A percentile compares a stretch with the other conserved stretches of the same genome.
Conservation (phyloP, 2,888 invertebrate genomes). For the Geotrupes spiniger region DNA sequence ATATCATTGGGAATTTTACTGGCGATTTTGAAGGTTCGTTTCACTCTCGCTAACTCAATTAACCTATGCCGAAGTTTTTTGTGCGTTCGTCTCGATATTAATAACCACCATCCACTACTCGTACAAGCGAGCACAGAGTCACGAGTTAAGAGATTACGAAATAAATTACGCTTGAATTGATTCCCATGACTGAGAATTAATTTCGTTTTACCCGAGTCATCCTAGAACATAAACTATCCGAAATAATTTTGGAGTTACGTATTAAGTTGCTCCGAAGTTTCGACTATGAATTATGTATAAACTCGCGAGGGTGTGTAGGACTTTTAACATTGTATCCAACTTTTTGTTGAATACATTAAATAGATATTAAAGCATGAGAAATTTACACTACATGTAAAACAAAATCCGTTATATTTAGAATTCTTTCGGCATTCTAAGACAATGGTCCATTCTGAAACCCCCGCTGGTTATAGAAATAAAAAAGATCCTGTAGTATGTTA, state of each 20-base stretch:
- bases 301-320: conserved; percentile 9
- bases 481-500: conserved; percentile 28
- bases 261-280: background rate
- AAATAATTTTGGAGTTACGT: conserved; percentile 14
- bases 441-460: conserved; percentile 32
- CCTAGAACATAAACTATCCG: conserved; percentile 20
- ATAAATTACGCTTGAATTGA: conserved; percentile 39
- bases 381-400: conserved; percentile 27
- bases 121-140: conserved; percentile 25
- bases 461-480: conserved; percentile 30
- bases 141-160: conserved; percentile 36
- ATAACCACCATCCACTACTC: conserved; percentile 19
- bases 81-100: conserved; percentile 23
- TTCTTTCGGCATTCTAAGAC: conserved; percentile 33
- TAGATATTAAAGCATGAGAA: conserved; percentile 20
- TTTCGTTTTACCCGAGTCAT: conserved; percentile 36
- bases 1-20: too few relatives aligned
- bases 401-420: conserved; percentile 29
- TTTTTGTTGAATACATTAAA: conserved; percentile 16
- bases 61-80: conserved; percentile 9
- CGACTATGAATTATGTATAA: conserved; percentile 6
- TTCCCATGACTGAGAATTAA: conserved; percentile 38
- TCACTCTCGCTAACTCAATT: conserved; percentile 7
- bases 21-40: background rate
- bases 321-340: conserved; percentile 8